Percentiles rank a stretch among this genome's conserved stretches.
Conservation (phyloP, 1,140 invertebrate genomes). For the Ruditapes philippinarum region DNA sequence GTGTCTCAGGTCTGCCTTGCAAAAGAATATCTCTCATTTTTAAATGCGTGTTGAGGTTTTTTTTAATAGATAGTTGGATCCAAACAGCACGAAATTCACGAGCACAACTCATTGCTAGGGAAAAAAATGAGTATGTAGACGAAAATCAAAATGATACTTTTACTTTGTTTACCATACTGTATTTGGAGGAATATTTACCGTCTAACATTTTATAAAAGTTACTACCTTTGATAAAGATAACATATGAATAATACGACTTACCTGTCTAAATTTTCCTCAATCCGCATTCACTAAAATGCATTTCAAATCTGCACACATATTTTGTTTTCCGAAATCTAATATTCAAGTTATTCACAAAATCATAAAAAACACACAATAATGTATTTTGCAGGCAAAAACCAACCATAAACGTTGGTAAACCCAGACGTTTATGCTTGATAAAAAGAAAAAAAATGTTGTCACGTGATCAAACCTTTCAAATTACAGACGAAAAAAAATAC, state of each 20-base stretch:
- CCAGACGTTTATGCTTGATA: slow-evolving; percentile 53
- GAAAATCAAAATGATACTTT: no score
- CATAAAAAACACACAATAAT: slow-evolving; percentile 49
- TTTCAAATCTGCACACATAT: slow-evolving; percentile 12
- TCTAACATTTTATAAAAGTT: background rate
- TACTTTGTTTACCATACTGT: no score
- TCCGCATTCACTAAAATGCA: background rate
- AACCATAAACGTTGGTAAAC: slow-evolving; percentile 53
- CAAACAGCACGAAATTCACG: no score
- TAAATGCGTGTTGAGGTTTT: no score
- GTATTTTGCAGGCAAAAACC: slow-evolving; percentile 49
- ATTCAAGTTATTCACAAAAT: slow-evolving; percentile 48
- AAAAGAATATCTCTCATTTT: no score
- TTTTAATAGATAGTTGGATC: no score
- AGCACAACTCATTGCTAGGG: no score
- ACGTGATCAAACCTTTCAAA: slow-evolving; percentile 55
- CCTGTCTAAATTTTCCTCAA: slow-evolving; percentile 19
- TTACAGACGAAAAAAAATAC: slow-evolving; percentile 60
- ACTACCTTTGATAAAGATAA: slow-evolving; percentile 11
- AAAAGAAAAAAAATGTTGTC: slow-evolving; percentile 55
- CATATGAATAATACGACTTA: background rate
- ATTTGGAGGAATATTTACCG: no score
- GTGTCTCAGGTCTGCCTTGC: no score
- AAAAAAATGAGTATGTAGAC: no score
- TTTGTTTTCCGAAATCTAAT: slow-evolving; percentile 42